A percentile compares a stretch with the other conserved stretches of the same genome.
Evolutionary conservation across 1,140 invertebrate species (phyloP).

Genomic region (Megalopta genalis): DNA sequence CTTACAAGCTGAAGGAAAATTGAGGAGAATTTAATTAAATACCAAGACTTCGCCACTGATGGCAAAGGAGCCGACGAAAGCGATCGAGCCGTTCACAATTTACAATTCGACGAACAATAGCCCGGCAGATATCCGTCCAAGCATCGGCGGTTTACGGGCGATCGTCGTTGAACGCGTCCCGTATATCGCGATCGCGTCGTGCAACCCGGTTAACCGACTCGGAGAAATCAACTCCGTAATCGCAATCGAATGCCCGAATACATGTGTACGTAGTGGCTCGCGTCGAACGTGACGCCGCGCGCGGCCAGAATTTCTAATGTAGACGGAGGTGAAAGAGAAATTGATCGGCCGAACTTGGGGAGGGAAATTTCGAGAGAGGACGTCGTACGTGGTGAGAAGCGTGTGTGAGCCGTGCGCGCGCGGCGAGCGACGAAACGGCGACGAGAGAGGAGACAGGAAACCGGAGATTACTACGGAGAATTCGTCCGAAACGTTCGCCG

Average conservation of each 20-base stretch:
- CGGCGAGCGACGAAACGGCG: not conserved
- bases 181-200: not conserved
- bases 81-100: no score
- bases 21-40: no score
- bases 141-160: not conserved
- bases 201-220: conserved; percentile 17
- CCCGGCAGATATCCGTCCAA: no score
- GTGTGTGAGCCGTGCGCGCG: no score
- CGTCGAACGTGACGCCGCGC: conserved; percentile 14
- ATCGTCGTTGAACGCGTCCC: conserved; percentile 17
- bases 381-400: no score
- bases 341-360: not conserved
- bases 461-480: no score
- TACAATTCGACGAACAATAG: no score
- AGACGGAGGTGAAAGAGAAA: conserved; percentile 2
- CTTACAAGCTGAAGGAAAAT: no score
- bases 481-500: no score
- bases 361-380: not conserved
- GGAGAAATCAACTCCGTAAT: conserved; percentile 45
- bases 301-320: conserved; percentile 46
- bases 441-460: not conserved
- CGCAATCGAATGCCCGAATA: conserved; percentile 12
- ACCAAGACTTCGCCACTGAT: no score
- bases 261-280: not conserved
- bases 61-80: no score